A percentile compares a stretch with the other conserved stretches of the same genome.
phyloP scores from a whole-genome alignment of 2,113 vertebrate genomes.

The Centropristis striata region DNA sequence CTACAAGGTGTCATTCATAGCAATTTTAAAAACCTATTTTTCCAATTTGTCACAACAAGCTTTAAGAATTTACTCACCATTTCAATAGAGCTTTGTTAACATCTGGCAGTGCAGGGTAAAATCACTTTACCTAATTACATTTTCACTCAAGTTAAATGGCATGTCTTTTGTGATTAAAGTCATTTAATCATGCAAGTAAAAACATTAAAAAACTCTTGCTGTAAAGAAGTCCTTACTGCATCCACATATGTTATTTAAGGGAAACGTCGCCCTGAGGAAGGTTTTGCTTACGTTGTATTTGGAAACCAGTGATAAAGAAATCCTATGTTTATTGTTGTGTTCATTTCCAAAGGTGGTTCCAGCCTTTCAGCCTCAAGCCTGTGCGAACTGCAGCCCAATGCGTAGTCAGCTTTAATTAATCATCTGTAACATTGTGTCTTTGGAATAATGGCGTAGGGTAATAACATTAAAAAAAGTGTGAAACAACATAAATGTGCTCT shows the following conservation, averaged over 20 bases:
- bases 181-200: neutral
- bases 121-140: neutral
- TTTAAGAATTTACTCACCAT: neutral
- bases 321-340: neutral
- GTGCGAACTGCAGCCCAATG: constrained; percentile 15
- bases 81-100: constrained; percentile 8
- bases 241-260: neutral
- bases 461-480: neutral
- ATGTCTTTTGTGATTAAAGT: neutral
- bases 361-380: neutral
- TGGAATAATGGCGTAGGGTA: neutral
- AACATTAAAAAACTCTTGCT: neutral
- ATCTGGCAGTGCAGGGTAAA: neutral
- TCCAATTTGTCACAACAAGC: neutral
- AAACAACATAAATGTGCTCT: neutral
- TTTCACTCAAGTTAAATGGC: neutral
- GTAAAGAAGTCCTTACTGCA: neutral
- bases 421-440: constrained; percentile 17
- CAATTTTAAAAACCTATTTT: neutral
- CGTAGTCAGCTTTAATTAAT: constrained; percentile 35
- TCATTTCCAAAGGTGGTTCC: constrained; percentile 15
- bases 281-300: neutral
- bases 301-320: neutral
- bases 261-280: neutral
- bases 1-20: neutral